phyloP scores from a whole-genome alignment of 1,140 invertebrate genomes.

The Cheumatopsyche charites region DNA sequence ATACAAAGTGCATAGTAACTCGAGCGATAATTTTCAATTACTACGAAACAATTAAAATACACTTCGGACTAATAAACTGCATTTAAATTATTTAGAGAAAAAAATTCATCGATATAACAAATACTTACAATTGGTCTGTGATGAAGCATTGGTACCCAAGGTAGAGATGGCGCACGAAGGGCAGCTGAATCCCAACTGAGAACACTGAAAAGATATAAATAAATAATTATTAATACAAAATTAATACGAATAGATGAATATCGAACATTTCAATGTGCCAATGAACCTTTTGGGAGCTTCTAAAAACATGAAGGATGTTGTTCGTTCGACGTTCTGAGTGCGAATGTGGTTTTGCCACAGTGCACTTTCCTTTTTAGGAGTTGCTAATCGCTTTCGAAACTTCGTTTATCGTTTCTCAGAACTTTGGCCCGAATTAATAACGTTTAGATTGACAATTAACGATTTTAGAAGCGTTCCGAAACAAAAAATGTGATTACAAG shows the following conservation, averaged over 20 bases:
- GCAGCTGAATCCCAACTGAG: conserved; percentile 55
- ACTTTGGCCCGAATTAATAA: neutral
- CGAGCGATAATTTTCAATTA: too few relatives aligned
- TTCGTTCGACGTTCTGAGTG: neutral
- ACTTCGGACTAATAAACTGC: too few relatives aligned
- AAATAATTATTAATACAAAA: neutral
- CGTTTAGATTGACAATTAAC: conserved; percentile 5
- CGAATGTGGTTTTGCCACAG: neutral
- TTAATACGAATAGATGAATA: neutral
- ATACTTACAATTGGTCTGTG: conserved; percentile 44
- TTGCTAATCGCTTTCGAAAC: neutral
- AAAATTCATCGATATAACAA: too few relatives aligned
- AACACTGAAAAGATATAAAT: conserved; percentile 49
- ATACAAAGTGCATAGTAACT: too few relatives aligned
- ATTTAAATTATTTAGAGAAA: too few relatives aligned
- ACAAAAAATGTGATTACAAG: conserved; percentile 35
- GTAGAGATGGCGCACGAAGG: conserved; percentile 40
- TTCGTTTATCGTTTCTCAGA: neutral
- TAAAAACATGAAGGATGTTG: too few relatives aligned
- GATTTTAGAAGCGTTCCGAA: neutral
- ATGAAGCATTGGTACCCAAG: conserved; percentile 41
- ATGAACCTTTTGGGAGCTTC: too few relatives aligned
- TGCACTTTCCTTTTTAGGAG: too few relatives aligned
- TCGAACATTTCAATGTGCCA: too few relatives aligned
- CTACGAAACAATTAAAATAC: too few relatives aligned